Evolutionary conservation across 2,888 invertebrate species (phyloP).

Genomic region (Phragmatobia fuliginosa): DNA sequence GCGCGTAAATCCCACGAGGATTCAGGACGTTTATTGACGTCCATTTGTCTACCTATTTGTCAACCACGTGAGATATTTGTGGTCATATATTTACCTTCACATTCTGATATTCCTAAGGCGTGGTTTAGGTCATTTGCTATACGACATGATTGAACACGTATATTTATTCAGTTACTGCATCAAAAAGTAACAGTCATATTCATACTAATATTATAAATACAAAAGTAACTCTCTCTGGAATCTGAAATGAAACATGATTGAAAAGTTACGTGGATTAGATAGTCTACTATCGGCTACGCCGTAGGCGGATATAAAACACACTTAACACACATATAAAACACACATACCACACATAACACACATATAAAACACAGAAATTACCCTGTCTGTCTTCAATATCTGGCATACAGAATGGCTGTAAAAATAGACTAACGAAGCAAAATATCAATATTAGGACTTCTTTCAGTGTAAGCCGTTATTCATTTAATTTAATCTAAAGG

Average conservation of each 20-base stretch:
- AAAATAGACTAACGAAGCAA: conserved; percentile 3
- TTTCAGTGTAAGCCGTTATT: not conserved
- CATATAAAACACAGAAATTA: too few relatives aligned
- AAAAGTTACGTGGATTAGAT: too few relatives aligned
- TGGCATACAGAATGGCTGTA: not conserved
- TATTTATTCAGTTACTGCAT: not conserved
- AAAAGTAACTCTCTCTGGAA: too few relatives aligned
- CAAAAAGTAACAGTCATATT: not conserved
- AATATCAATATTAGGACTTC: not conserved
- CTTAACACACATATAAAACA: too few relatives aligned
- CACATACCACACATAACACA: too few relatives aligned
- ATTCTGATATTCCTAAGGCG: not conserved
- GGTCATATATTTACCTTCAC: not conserved
- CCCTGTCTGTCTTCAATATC: too few relatives aligned
- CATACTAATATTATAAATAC: not conserved
- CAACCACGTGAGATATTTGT: not conserved
- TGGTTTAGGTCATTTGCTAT: not conserved
- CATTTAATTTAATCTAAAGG: not conserved
- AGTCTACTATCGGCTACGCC: too few relatives aligned
- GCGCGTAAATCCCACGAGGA: not conserved
- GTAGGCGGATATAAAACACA: too few relatives aligned
- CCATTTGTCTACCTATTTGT: conserved; percentile 8
- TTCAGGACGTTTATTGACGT: not conserved
- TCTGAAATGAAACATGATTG: too few relatives aligned
- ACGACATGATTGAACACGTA: not conserved